A percentile compares a stretch with the other conserved stretches of the same genome.
Conservation (phyloP, 2,797 vertebrate genomes). For the Astyanax mexicanus region DNA sequence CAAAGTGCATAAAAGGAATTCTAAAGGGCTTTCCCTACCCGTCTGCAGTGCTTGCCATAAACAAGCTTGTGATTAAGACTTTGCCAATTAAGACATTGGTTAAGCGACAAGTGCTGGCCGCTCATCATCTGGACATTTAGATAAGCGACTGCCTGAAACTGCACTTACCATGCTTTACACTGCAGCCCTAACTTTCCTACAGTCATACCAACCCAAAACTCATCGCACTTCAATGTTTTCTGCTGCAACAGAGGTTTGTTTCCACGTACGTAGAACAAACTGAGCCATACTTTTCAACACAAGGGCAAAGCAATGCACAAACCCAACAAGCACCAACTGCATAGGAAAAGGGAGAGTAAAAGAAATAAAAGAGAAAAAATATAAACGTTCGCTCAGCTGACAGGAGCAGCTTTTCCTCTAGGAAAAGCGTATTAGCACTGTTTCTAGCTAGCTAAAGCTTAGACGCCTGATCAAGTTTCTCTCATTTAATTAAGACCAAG, state of each 20-base stretch:
- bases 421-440: constrained; percentile 33
- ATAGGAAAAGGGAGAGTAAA: constrained; percentile 24
- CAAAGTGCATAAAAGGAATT: constrained; percentile 52
- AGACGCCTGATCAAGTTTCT: constrained; percentile 42
- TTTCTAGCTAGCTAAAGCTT: constrained; percentile 45
- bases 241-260: constrained; percentile 17
- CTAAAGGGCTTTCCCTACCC: constrained; percentile 25
- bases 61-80: constrained; percentile 39
- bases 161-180: constrained; percentile 24
- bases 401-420: constrained; percentile 17
- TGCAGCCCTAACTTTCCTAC: constrained; percentile 30
- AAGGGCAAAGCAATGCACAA: constrained; percentile 41
- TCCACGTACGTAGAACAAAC: constrained; percentile 15
- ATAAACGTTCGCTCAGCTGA: constrained; percentile 20
- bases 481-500: constrained; percentile 32
- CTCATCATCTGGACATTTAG: constrained; percentile 8
- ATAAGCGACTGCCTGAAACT: constrained; percentile 8
- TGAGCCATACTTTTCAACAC: constrained; percentile 29
- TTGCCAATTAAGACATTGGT: constrained; percentile 35
- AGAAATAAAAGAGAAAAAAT: constrained; percentile 4
- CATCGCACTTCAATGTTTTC: neutral
- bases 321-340: constrained; percentile 20
- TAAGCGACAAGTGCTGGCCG: constrained; percentile 21
- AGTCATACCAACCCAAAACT: constrained; percentile 3
- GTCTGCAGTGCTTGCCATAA: constrained; percentile 18